Evolutionary conservation across 2,888 invertebrate genomes (phyloP).

Genomic region (Campaea margaritaria): DNA sequence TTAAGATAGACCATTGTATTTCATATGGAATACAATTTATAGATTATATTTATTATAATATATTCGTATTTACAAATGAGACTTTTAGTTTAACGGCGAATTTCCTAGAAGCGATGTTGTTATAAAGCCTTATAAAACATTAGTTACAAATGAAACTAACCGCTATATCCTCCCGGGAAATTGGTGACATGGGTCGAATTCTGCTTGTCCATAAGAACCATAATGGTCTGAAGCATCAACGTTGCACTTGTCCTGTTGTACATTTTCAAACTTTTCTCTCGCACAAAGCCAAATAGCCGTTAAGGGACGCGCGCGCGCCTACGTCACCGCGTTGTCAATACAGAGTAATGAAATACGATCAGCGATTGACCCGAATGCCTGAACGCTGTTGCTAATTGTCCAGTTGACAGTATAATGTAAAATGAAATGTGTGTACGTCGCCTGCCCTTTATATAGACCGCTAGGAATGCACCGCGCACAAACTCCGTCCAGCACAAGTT

Average conservation of each 20-base stretch:
- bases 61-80: too few relatives aligned
- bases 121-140: background rate
- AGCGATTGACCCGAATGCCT: conserved; percentile 40
- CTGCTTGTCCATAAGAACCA: conserved; percentile 81
- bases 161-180: conserved; percentile 66
- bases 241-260: conserved; percentile 79
- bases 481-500: conserved; percentile 46
- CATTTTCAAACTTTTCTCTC: conserved; percentile 55
- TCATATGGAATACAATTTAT: too few relatives aligned
- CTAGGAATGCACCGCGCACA: conserved; percentile 62
- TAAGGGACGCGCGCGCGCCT: conserved; percentile 44
- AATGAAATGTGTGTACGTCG: conserved; percentile 60
- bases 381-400: conserved; percentile 45
- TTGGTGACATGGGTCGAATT: conserved; percentile 74
- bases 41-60: too few relatives aligned
- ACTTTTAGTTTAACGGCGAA: too few relatives aligned
- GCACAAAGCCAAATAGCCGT: conserved; percentile 12
- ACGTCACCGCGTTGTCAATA: conserved; percentile 26
- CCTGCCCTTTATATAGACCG: conserved; percentile 69
- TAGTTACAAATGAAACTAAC: conserved; percentile 55
- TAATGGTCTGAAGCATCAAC: conserved; percentile 80
- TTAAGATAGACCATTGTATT: background rate
- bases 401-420: conserved; percentile 56
- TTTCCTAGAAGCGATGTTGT: background rate
- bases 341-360: conserved; percentile 29